Percentiles rank a stretch among this genome's conserved stretches.
Conservation (phyloP, 2,113 vertebrate species). For the Burhinus oedicnemus region DNA sequence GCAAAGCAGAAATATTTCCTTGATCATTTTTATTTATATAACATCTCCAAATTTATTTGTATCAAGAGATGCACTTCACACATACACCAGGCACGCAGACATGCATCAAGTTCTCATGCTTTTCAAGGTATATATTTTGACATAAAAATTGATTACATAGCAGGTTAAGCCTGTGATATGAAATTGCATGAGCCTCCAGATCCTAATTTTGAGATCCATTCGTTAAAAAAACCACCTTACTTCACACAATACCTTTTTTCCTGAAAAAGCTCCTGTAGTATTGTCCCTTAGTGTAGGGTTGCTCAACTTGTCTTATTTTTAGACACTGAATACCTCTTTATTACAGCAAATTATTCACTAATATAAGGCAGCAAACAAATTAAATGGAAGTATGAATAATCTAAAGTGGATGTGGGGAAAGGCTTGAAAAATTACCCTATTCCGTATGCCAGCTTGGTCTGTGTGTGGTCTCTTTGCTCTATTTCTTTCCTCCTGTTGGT, state of each 20-base stretch:
- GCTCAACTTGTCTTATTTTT: not conserved
- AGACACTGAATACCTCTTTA: not conserved
- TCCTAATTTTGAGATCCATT: not conserved
- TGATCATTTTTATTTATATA: not conserved
- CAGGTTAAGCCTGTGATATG: not conserved
- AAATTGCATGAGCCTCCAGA: not conserved
- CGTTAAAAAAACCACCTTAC: not conserved
- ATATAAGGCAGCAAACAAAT: not conserved
- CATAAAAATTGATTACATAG: not conserved
- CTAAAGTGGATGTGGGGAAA: not conserved
- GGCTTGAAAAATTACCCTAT: not conserved
- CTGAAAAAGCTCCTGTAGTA: not conserved
- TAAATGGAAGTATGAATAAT: slow-evolving; percentile 18
- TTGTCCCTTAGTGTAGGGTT: not conserved
- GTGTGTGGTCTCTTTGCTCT: slow-evolving; percentile 36
- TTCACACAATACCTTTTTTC: not conserved
- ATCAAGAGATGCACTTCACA: not conserved
- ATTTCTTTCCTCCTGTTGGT: slow-evolving; percentile 6
- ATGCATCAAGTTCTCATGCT: not conserved
- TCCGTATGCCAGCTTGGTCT: not conserved
- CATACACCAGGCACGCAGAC: not conserved
- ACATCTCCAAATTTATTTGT: not conserved
- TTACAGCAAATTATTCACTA: slow-evolving; percentile 6
- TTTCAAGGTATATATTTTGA: not conserved
- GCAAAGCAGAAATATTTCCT: not conserved